phyloP scores from a whole-genome alignment of 2,797 vertebrate genomes.

The Sarcophilus harrisii region DNA sequence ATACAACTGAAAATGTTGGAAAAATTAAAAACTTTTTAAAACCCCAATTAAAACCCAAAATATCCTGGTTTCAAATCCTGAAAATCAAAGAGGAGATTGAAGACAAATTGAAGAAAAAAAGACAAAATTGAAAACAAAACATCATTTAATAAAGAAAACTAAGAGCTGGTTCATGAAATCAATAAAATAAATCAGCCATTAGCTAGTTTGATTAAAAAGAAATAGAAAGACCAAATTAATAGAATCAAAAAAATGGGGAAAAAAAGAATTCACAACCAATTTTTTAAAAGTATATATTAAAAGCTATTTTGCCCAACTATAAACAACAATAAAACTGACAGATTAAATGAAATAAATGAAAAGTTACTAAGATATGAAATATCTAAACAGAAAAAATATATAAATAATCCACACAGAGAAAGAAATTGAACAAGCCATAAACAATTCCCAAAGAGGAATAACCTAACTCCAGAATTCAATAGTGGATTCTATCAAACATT shows the following conservation, averaged over 20 bases:
- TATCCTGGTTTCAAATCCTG: background rate
- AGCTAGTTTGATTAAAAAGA: background rate
- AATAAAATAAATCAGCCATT: background rate
- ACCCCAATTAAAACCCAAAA: background rate
- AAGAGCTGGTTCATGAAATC: background rate
- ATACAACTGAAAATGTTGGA: background rate
- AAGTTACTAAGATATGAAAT: background rate
- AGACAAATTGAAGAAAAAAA: no score
- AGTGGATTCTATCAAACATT: background rate
- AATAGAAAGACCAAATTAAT: background rate
- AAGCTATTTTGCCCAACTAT: background rate
- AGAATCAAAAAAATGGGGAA: background rate
- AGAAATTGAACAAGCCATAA: background rate
- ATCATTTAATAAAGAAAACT: background rate
- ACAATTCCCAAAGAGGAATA: background rate
- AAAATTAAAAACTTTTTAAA: background rate
- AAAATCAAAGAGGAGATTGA: background rate
- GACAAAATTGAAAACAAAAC: background rate
- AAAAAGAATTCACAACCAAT: background rate
- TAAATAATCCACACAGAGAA: background rate
- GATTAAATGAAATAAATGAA: background rate
- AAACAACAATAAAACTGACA: background rate
- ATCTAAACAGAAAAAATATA: background rate
- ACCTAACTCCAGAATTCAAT: background rate
- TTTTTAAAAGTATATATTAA: background rate